Evolutionary conservation across 2,113 vertebrate genomes (phyloP).

Genomic region (Nycticorax nycticorax): DNA sequence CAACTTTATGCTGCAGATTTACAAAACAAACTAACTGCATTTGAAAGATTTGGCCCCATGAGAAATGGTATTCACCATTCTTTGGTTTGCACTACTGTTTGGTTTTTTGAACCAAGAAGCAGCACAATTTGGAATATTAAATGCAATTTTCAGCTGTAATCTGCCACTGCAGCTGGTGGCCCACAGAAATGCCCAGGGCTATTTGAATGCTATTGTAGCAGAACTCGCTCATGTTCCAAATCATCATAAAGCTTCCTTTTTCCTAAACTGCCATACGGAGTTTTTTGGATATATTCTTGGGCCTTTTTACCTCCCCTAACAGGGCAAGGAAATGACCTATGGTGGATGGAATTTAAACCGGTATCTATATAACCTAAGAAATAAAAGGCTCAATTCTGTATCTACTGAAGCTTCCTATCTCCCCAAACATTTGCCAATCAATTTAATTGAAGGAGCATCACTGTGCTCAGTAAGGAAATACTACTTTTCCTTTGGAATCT

Average conservation of each 20-base stretch:
- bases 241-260: background rate
- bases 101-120: background rate
- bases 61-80: background rate
- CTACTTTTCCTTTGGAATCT: background rate
- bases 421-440: background rate
- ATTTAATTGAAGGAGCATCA: background rate
- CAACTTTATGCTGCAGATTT: background rate
- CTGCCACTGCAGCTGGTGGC: background rate
- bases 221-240: background rate
- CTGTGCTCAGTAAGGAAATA: background rate
- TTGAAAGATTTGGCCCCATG: background rate
- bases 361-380: background rate
- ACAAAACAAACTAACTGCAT: background rate
- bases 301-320: fast-evolving
- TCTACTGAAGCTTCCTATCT: background rate
- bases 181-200: background rate
- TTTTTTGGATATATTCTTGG: background rate
- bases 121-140: background rate
- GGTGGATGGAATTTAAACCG: background rate
- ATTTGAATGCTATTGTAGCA: background rate
- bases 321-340: background rate
- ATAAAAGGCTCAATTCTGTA: background rate
- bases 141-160: background rate
- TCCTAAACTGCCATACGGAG: fast-evolving
- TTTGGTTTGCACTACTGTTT: background rate